Evolutionary conservation across 2,888 invertebrate genomes (phyloP).

Genomic region (Brachycybe producta): DNA sequence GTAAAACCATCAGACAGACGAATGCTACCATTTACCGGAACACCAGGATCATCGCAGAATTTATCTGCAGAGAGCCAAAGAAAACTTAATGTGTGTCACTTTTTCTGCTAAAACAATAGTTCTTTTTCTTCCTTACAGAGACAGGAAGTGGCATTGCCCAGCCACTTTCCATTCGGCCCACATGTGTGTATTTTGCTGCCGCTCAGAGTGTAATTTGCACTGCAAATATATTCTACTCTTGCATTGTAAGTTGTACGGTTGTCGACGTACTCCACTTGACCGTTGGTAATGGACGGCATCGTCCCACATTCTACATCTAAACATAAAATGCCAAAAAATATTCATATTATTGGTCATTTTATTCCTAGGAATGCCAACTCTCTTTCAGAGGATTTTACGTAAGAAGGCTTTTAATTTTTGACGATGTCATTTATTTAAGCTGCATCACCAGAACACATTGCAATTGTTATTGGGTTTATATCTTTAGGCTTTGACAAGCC

Average conservation of each 20-base stretch:
- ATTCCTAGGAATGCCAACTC: no score
- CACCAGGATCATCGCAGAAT: conserved; percentile 62
- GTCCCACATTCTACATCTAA: conserved; percentile 72
- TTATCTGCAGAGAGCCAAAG: conserved; percentile 19
- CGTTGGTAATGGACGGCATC: conserved; percentile 51
- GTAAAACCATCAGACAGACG: conserved; percentile 56
- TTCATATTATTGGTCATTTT: no score
- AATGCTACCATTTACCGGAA: conserved; percentile 61
- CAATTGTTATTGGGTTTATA: no score
- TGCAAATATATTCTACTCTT: conserved; percentile 59
- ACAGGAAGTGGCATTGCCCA: conserved; percentile 26
- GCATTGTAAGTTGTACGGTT: conserved; percentile 66
- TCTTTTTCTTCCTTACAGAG: conserved; percentile 20
- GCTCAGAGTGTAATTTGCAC: conserved; percentile 70
- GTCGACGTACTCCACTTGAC: conserved; percentile 44
- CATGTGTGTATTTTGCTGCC: conserved; percentile 41
- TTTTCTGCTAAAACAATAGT: no score
- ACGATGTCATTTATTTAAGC: no score
- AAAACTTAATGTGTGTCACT: not conserved
- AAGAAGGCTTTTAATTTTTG: no score
- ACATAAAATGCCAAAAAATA: conserved; percentile 14
- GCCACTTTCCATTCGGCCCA: conserved; percentile 26
- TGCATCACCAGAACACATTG: no score
- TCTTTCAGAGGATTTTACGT: no score
- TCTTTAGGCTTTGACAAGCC: no score